Base-by-base conservation (phyloP, 2,797 vertebrate species). In the Aeoliscus strigatus region DNA sequence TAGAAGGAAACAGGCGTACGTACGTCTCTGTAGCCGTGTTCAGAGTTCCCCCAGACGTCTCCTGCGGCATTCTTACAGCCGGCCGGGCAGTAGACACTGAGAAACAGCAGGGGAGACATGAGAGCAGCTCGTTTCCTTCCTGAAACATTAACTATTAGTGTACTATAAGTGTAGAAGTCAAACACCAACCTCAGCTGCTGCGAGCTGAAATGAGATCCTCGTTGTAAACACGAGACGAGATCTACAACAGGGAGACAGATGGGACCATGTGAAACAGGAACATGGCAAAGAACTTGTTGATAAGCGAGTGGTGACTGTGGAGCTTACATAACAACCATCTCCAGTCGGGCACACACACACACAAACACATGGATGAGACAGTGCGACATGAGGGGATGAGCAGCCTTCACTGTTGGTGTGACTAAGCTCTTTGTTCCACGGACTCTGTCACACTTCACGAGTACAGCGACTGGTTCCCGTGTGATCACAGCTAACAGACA, bases 11-110 rank as follows among this genome's bases (percentile, higher is more conserved):
- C n/a, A 8, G 2, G 10, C 9, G 4, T 9, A 76, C 91, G 89
- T 82, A 93, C 92, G 2, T 93, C 91, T 80, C 92, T 88, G 81
- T 93, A 94, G 41, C 92, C 92, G 30, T 85, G 87, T 6, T 73
- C 86, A 0, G 68, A 75, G 67, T 85, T 88, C 40, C 92, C 92
- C 90, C 90, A 92, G 51, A 94, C 83, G n/a, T 93, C 91, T 13
- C 90, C 91, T 0, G 76, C 41, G 18, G 91, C 80, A 27, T 81
- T 74, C 68, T 81, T 90, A 64, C 92, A 94, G 46, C 92, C 92
- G 0, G 87, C 91, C 0, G 92, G 92, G 65, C 92, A 94, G 75
- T 88, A 93, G n/a, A 82, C 72, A 3, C 92, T 93, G 78, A 45
- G 49, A 52, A 70, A 28, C 8, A 63, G 47, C 33, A 68, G 24